Evolutionary conservation across 1,140 invertebrate species (phyloP).

Genomic region (Danaus melanippus): DNA sequence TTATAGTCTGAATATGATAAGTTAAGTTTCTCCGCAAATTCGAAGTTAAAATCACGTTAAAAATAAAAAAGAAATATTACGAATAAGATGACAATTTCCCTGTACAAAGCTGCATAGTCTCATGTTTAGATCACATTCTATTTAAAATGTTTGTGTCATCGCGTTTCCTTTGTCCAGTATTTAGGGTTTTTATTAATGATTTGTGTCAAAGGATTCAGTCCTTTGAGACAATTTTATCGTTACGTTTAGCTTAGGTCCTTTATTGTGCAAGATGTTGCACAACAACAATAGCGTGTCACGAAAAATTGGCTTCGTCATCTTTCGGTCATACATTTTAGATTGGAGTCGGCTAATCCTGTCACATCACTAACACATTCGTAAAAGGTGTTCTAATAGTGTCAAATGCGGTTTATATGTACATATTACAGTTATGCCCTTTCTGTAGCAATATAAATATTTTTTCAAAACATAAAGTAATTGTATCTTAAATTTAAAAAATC

Average conservation of each 20-base stretch:
- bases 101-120: neutral
- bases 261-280: conserved; percentile 60
- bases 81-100: conserved; percentile 1
- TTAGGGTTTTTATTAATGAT: conserved; percentile 65
- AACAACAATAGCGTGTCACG: conserved; percentile 53
- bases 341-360: conserved; percentile 39
- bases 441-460: too few species aligned
- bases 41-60: too few species aligned
- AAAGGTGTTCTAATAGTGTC: conserved; percentile 32
- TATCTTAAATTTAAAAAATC: too few species aligned
- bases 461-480: too few species aligned
- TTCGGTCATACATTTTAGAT: conserved; percentile 55
- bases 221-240: conserved; percentile 61
- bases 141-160: conserved; percentile 44
- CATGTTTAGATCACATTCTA: conserved; percentile 31
- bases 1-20: neutral
- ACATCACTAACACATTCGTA: conserved; percentile 29
- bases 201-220: conserved; percentile 51
- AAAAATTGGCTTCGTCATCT: conserved; percentile 56
- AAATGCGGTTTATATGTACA: too few species aligned
- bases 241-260: conserved; percentile 45
- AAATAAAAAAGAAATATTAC: too few species aligned
- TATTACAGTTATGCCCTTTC: too few species aligned
- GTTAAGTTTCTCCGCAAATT: neutral
- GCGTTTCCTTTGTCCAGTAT: conserved; percentile 42